Conservation (phyloP, 2,888 invertebrate genomes). For the Eupithecia vulgata region DNA sequence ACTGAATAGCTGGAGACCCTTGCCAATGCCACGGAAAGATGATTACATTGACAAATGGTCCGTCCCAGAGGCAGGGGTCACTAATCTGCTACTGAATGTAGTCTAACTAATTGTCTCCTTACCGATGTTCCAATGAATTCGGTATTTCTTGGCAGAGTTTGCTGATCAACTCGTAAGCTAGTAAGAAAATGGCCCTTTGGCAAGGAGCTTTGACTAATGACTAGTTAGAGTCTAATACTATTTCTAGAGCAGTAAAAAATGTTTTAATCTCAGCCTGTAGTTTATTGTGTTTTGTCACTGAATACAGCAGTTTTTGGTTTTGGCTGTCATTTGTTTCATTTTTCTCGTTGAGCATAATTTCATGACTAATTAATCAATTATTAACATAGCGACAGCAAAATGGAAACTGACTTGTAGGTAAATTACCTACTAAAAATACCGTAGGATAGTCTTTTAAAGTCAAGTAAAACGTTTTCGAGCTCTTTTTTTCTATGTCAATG, state of each 20-base stretch:
- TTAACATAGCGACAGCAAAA: neutral
- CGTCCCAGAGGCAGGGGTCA: slow-evolving; percentile 57
- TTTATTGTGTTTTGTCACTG: neutral
- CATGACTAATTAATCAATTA: neutral
- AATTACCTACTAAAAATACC: too few species aligned
- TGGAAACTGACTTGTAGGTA: neutral
- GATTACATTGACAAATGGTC: slow-evolving; percentile 73
- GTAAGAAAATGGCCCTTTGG: slow-evolving; percentile 3
- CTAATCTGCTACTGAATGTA: slow-evolving; percentile 69
- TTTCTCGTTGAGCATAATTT: neutral
- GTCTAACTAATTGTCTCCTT: slow-evolving; percentile 67
- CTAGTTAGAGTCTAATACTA: slow-evolving; percentile 11
- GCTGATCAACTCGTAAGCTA: slow-evolving; percentile 13
- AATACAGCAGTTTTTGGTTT: neutral
- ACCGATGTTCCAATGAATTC: slow-evolving; percentile 51
- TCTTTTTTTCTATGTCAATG: neutral
- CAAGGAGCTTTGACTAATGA: neutral
- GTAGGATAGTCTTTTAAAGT: neutral
- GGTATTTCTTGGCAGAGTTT: slow-evolving; percentile 19
- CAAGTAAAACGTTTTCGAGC: neutral
- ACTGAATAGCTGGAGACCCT: slow-evolving; percentile 51
- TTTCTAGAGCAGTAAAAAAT: slow-evolving; percentile 5
- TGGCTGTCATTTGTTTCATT: neutral
- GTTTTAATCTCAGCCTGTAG: neutral
- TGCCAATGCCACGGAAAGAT: slow-evolving; percentile 64